Percentiles rank a stretch among this genome's conserved stretches.
These are phyloP conservation scores for Sinocyclocheilus grahami DNA, from an alignment of 2,113 vertebrate genomes.

Conservation along the genomic window DNA sequence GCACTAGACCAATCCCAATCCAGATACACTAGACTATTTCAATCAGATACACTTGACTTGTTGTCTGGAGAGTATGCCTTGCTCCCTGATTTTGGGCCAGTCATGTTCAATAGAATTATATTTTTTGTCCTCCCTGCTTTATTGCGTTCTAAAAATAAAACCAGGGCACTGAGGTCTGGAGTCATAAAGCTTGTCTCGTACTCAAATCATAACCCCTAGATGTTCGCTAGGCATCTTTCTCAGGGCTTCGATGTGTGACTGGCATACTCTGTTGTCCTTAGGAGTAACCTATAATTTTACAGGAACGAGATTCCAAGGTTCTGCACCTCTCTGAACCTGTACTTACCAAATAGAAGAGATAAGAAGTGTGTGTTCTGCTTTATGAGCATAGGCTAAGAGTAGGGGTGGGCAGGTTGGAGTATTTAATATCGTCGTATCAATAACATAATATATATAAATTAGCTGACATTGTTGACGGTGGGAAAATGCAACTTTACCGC, in stretches of 20 bases:
- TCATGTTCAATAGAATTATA: constrained; percentile 42
- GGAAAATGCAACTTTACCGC: neutral
- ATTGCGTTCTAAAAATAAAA: constrained; percentile 55
- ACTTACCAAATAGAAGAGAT: neutral
- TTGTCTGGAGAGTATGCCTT: no score
- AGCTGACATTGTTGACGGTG: neutral
- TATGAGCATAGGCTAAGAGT: no score
- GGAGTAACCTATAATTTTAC: neutral
- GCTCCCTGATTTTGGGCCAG: constrained; percentile 35
- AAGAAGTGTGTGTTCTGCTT: neutral
- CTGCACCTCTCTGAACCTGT: neutral
- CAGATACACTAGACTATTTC: constrained; percentile 75
- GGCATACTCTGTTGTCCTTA: no score
- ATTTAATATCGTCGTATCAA: no score
- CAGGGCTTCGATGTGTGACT: neutral
- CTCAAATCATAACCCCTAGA: constrained; percentile 4
- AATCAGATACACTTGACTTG: constrained; percentile 68
- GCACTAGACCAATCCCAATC: constrained; percentile 4
- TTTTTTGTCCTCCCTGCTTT: constrained; percentile 48
- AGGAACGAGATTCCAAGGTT: neutral
- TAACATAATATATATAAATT: neutral
- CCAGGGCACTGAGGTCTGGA: constrained; percentile 22
- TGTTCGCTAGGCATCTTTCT: neutral
- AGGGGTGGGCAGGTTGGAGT: no score
- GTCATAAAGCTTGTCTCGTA: constrained; percentile 23